phyloP scores from a whole-genome alignment of 2,888 invertebrate species.

The Hyppa rectilinea region DNA sequence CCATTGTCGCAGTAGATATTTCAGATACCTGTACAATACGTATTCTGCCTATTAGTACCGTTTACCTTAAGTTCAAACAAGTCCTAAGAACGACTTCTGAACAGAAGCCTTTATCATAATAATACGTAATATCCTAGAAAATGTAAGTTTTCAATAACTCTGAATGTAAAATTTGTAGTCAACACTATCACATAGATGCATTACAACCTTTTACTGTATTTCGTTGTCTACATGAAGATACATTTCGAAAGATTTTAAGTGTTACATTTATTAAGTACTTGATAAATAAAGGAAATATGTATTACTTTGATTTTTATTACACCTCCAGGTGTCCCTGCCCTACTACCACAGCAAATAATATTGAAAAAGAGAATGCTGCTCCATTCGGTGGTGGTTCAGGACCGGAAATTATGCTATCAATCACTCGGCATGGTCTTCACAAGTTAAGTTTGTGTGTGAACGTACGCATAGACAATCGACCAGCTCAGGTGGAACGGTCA shows the following conservation, averaged over 20 bases:
- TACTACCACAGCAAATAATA: too few relatives aligned
- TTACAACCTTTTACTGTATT: constrained; percentile 25
- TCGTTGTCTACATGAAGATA: constrained; percentile 45
- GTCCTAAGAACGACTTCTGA: not conserved
- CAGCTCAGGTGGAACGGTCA: too few relatives aligned
- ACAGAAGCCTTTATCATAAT: not conserved
- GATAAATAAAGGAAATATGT: constrained; percentile 45
- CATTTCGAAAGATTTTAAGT: constrained; percentile 56
- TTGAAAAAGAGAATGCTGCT: too few relatives aligned
- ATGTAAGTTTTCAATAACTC: not conserved
- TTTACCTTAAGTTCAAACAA: constrained; percentile 28
- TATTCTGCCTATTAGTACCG: not conserved
- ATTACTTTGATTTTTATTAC: not conserved
- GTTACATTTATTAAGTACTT: constrained; percentile 49
- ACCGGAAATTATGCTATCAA: too few relatives aligned
- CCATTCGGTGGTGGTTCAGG: too few relatives aligned
- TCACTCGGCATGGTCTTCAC: not conserved
- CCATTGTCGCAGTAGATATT: not conserved
- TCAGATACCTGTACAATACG: not conserved
- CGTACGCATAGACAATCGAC: too few relatives aligned
- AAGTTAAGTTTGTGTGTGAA: not conserved
- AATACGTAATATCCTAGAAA: constrained; percentile 8
- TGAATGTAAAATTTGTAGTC: not conserved
- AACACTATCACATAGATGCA: constrained; percentile 7
- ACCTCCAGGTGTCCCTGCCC: rapidly evolving